These are phyloP conservation scores for Oscheius sp. DNA, from an alignment of 1,140 invertebrate genomes.

Conservation along the genomic window DNA sequence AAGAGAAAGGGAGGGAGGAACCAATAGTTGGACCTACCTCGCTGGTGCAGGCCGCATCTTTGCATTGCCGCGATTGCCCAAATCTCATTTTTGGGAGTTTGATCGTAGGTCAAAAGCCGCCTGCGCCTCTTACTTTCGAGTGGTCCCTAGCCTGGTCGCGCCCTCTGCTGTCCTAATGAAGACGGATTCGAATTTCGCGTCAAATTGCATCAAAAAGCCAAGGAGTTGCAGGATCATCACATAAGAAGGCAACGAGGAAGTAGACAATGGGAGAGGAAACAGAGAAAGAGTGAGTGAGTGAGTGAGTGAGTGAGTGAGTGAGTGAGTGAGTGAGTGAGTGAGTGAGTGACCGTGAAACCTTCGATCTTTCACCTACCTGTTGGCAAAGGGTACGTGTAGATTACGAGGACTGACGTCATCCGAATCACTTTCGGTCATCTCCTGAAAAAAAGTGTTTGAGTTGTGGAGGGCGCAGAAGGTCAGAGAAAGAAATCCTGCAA, in stretches of 20 bases:
- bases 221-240: background rate
- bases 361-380: background rate
- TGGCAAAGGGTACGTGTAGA: constrained; percentile 18
- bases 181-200: constrained; percentile 8
- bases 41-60: background rate
- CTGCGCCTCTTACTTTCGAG: background rate
- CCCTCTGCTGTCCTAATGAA: background rate
- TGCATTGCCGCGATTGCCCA: background rate
- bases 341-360: background rate
- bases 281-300: too few species aligned
- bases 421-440: constrained; percentile 7
- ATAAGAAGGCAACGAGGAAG: background rate
- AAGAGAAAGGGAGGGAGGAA: too few species aligned
- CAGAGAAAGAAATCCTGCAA: background rate
- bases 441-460: too few species aligned
- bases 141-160: background rate
- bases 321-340: too few species aligned
- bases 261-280: too few species aligned
- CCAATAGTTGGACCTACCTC: background rate
- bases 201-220: constrained; percentile 1
- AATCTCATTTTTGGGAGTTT: background rate
- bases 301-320: too few species aligned
- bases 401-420: background rate
- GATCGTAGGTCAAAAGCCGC: constrained; percentile 2
- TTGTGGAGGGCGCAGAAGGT: background rate